phyloP scores from a whole-genome alignment of 2,888 invertebrate genomes.

The Apoda limacodes region DNA sequence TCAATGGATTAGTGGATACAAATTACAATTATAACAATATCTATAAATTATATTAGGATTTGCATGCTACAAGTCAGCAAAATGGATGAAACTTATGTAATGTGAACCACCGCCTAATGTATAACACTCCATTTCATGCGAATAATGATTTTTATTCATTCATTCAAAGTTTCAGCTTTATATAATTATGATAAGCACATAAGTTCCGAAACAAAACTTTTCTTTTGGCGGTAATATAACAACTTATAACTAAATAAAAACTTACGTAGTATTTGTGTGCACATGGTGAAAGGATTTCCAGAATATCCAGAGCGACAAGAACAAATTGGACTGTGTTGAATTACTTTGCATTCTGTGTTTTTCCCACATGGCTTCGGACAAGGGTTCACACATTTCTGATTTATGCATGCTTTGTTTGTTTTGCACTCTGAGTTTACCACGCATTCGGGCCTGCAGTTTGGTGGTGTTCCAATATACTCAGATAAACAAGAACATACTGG shows the following conservation, averaged over 20 bases:
- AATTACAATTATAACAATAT: too few species aligned
- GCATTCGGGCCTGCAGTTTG: conserved; percentile 74
- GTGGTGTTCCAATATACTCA: conserved; percentile 75
- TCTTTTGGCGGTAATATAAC: neutral
- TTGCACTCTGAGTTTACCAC: conserved; percentile 75
- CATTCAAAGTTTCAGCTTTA: too few species aligned
- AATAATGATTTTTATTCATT: too few species aligned
- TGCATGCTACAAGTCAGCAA: too few species aligned
- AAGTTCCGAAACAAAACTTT: neutral
- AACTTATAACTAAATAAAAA: conserved; percentile 15
- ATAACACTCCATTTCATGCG: too few species aligned
- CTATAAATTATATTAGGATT: too few species aligned
- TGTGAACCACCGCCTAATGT: too few species aligned
- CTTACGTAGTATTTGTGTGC: conserved; percentile 69
- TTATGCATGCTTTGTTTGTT: conserved; percentile 73
- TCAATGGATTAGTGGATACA: too few species aligned
- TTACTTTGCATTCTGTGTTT: conserved; percentile 76
- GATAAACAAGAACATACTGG: conserved; percentile 79
- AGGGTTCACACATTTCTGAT: conserved; percentile 77
- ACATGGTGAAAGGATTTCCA: conserved; percentile 77
- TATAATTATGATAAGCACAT: too few species aligned
- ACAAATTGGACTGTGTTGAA: conserved; percentile 80
- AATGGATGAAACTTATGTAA: too few species aligned
- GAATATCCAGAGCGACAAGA: conserved; percentile 75
- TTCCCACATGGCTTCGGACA: conserved; percentile 77